These are phyloP conservation scores for Monopis laevigella DNA, from an alignment of 2,888 invertebrate species.

Conservation along the genomic window DNA sequence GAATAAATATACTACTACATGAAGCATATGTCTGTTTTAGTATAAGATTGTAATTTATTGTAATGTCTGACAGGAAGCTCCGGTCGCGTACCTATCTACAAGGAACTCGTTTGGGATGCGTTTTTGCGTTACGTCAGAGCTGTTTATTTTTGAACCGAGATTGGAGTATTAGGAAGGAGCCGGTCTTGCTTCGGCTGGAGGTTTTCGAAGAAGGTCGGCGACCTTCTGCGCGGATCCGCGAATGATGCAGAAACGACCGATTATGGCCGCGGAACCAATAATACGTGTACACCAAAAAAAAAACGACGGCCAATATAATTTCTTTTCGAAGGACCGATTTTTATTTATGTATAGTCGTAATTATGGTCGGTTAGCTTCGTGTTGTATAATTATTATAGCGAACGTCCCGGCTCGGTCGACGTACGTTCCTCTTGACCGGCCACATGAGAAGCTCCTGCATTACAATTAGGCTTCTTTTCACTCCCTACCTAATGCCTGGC, in stretches of 20 bases:
- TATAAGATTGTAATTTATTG: no score
- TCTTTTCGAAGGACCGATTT: no score
- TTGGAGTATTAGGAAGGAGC: slow-evolving; percentile 14
- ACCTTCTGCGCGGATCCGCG: slow-evolving; percentile 43
- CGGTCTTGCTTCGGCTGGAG: slow-evolving; percentile 27
- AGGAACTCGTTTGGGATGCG: slow-evolving; percentile 15
- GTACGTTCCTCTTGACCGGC: slow-evolving; percentile 41
- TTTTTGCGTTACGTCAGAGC: slow-evolving; percentile 19
- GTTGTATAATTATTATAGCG: background rate
- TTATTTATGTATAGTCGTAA: no score
- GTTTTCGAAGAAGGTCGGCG: slow-evolving; percentile 51
- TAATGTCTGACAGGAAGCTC: slow-evolving; percentile 8
- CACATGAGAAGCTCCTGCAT: slow-evolving; percentile 36
- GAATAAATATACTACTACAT: no score
- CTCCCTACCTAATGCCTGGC: slow-evolving; percentile 54
- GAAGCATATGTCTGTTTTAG: no score
- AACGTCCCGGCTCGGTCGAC: background rate
- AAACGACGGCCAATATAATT: no score
- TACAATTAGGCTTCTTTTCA: slow-evolving; percentile 30
- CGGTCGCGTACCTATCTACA: slow-evolving; percentile 12
- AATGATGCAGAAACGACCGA: slow-evolving; percentile 31
- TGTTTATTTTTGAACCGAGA: slow-evolving; percentile 18
- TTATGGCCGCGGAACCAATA: no score
- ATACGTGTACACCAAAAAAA: slow-evolving; percentile 36
- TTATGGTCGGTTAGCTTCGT: no score